Base-by-base conservation (phyloP, 2,113 vertebrate species). In the Hypocryptadius cinnamomeus region DNA sequence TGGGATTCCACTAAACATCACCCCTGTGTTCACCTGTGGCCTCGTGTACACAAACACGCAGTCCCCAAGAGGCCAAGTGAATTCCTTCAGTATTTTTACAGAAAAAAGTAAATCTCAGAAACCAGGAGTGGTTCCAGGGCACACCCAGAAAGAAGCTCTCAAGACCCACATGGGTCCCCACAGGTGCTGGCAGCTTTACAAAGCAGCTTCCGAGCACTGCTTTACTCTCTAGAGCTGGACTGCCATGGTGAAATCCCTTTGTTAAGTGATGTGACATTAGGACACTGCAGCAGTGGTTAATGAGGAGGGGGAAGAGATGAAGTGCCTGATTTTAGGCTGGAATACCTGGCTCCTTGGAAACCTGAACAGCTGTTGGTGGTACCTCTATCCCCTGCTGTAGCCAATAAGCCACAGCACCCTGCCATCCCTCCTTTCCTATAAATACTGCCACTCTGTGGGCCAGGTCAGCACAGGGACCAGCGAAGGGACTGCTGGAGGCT, bases 31-130 rank as follows among this genome's bases (percentile, higher is more conserved):
- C 57, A 50, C 57, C 57, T 23, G 23, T 0, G 15, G 77, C 85
- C 76, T 90, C 8, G 0, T 8, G 27, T 28, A 68, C 40, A n/a
- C 39, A 50, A 84, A 66, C 3, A 35, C 0, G 0, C 14, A 9
- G 21, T 51, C 47, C 82, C 50, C 23, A 10, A 48, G 51, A 79
- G 39, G 40, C 42, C 2, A 1, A 54, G n/a, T 27, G 48, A 79
- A 83, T 33, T 66, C 35, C 28, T 64, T 64, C 31, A 3, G 39
- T 4, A 27, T 42, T 59, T 78, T 54, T 33, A 73, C 71, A 37
- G 63, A 68, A 27, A 42, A 57, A 22, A 72, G 48, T 6, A 22
- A 24, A 90, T 24, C 57, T 42, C 33, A 20, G 53, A 76, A 89
- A 37, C 18, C 37, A 39, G 27, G 15, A 45, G 42, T 5, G 28